A percentile compares a stretch with the other conserved stretches of the same genome.
Evolutionary conservation across 2,797 vertebrate genomes (phyloP).

Genomic region (Hipposideros larvatus): DNA sequence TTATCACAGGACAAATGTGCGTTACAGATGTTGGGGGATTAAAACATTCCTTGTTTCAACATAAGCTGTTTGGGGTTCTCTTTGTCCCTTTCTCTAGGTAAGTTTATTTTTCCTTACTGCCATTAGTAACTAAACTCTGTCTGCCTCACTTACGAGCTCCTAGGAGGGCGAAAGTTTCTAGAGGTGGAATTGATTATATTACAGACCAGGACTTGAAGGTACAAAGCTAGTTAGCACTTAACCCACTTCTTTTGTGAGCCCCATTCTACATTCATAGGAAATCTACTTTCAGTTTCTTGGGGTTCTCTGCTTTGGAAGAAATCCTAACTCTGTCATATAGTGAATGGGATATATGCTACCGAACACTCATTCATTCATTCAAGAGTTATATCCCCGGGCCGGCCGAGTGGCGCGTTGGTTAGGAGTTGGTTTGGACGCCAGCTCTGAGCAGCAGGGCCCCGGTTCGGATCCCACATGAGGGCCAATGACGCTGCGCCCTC

Average conservation of each 20-base stretch:
- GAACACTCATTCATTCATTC: not conserved
- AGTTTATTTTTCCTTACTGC: slow-evolving; percentile 68
- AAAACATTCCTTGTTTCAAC: not conserved
- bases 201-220: not conserved
- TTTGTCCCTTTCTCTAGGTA: not conserved
- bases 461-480: no score
- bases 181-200: not conserved
- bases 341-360: not conserved
- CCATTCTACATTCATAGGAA: not conserved
- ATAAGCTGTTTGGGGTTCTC: not conserved
- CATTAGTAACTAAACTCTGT: not conserved
- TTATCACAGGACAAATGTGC: not conserved
- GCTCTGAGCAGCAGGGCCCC: no score
- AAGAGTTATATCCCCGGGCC: not conserved
- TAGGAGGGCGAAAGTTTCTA: not conserved
- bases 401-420: no score
- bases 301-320: not conserved
- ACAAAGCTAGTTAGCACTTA: not conserved
- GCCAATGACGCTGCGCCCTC: no score
- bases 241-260: not conserved
- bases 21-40: not conserved
- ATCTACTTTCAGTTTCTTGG: not conserved
- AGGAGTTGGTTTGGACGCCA: no score
- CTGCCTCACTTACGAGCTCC: not conserved
- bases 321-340: not conserved